Evolutionary conservation across 2,888 invertebrate genomes (phyloP).

Genomic region (Lithophane semibrunnea): DNA sequence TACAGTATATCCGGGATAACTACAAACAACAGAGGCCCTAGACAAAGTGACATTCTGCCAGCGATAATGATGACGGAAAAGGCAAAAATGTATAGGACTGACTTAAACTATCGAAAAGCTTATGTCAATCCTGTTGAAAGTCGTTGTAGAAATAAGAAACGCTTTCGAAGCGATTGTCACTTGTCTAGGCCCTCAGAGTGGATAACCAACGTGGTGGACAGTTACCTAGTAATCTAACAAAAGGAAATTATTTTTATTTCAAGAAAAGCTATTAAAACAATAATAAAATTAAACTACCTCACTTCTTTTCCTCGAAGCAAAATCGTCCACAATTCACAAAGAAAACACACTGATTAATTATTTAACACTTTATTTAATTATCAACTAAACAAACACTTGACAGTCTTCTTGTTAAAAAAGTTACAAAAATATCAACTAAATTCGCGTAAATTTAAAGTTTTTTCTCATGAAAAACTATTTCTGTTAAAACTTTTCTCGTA

Average conservation of each 20-base stretch:
- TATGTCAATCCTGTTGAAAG: too few relatives aligned
- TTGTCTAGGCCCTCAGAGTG: too few relatives aligned
- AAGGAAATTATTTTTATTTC: conserved; percentile 13
- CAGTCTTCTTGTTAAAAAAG: conserved; percentile 6
- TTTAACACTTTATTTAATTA: conserved; percentile 21
- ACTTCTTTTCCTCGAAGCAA: conserved; percentile 28
- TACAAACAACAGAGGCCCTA: too few relatives aligned
- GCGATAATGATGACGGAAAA: too few relatives aligned
- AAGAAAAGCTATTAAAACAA: conserved; percentile 22
- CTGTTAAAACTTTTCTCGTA: conserved; percentile 13
- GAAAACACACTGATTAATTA: conserved; percentile 17
- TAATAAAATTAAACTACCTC: conserved; percentile 35
- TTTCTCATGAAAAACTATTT: conserved; percentile 3
- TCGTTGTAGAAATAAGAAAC: too few relatives aligned
- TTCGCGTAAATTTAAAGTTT: neutral
- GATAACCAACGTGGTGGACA: too few relatives aligned
- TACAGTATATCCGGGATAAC: too few relatives aligned
- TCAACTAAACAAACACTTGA: conserved; percentile 12
- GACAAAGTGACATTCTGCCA: too few relatives aligned
- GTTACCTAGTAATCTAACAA: neutral
- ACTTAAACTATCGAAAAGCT: too few relatives aligned
- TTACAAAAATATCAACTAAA: conserved; percentile 2
- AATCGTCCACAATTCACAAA: conserved; percentile 36
- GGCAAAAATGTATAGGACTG: too few relatives aligned
- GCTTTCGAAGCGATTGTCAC: too few relatives aligned